Evolutionary conservation across 2,888 invertebrate species (phyloP), one percentile per base, ranked within the genome.

Genomic region (Trichopoda pennipes): DNA sequence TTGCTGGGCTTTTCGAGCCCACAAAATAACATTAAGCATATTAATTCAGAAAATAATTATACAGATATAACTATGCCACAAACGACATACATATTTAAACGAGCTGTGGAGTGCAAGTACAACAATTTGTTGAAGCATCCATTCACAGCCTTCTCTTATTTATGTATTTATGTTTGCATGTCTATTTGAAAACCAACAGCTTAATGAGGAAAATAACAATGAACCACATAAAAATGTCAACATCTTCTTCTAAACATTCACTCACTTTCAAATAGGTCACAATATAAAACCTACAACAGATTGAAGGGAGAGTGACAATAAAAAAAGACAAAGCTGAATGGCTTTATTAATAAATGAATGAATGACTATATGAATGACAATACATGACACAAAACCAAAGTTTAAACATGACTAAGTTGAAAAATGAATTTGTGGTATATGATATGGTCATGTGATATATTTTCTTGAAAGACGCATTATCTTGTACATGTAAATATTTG

Each of bases 361-460:
- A 51, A 21, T 4, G 19, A 7, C 47, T 58, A 10, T 47, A 21
- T 69, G 19, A 49, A 60, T 35, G 51, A 69, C 60, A 66, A 66
- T 56, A 56, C 72, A 77, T 81, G 81, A 73, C 61, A 81, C 56
- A 68, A 68, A 73, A 73, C 76, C 81, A 77, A 81, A 70, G 21
- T 73, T 68, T 68, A 58, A 49, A 77, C 81, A 77, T 68, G 28
- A 35, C 19, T 60, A 23, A 32, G 23, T n/a, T n/a, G 12, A 19
- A 60, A 55, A 60, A 42, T 58, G 55, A 61, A 38, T 61, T 38
- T 72, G 70, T 80, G 61, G 63, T 63, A 17, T 64, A 42, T n/a
- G n/a, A 38, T 14, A 63, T 38, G 61, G 68, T 58, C 56, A 49
- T 61, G 63, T 73, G 47, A 53, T 38, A 63, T 64, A 44, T 42